phyloP scores from a whole-genome alignment of 2,113 vertebrate genomes.

The Coptodon bakossiorum region DNA sequence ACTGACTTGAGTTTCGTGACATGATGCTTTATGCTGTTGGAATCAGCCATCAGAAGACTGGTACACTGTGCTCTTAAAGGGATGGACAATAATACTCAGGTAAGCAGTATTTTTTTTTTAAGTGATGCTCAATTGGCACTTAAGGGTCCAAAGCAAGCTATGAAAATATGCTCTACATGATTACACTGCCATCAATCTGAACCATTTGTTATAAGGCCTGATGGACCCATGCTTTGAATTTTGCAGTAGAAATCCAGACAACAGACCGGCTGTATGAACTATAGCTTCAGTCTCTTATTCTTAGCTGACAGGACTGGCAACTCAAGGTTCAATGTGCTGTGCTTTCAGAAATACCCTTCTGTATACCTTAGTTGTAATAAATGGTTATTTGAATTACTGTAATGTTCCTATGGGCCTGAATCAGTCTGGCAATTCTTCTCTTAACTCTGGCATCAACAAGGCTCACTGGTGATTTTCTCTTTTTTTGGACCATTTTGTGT shows the following conservation, averaged over 20 bases:
- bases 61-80: not conserved
- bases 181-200: not conserved
- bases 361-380: not conserved
- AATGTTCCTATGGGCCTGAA: not conserved
- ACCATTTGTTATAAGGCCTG: not conserved
- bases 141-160: not conserved
- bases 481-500: not conserved
- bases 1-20: not conserved
- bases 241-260: not conserved
- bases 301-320: not conserved
- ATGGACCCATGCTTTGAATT: not conserved
- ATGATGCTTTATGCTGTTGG: not conserved
- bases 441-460: not conserved
- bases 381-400: not conserved
- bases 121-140: not conserved
- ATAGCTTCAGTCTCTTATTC: not conserved
- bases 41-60: not conserved
- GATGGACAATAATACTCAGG: not conserved
- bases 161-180: not conserved
- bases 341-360: not conserved
- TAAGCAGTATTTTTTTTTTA: not conserved
- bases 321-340: not conserved
- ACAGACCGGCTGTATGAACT: not conserved
- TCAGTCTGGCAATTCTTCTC: not conserved
- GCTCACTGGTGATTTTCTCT: not conserved